A percentile compares a stretch with the other conserved stretches of the same genome.
phyloP scores from a whole-genome alignment of 1,140 invertebrate genomes.

The Papilio glaucus region DNA sequence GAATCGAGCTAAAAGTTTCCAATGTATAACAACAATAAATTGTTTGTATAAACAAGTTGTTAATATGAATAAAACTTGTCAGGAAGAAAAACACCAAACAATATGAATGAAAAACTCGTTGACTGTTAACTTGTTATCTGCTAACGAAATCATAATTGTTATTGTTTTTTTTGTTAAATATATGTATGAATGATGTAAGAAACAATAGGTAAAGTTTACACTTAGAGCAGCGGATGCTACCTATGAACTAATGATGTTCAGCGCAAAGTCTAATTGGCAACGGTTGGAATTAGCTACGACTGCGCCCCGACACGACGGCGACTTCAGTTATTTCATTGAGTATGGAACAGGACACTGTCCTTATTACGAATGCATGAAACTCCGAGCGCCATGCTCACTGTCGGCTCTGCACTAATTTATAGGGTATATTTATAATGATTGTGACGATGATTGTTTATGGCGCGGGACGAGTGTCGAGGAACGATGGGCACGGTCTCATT shows the following conservation, averaged over 20 bases:
- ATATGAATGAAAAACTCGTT: too few relatives aligned
- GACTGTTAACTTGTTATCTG: too few relatives aligned
- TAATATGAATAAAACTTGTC: too few relatives aligned
- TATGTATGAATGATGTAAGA: too few relatives aligned
- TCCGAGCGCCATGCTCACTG: conserved; percentile 53
- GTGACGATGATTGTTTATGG: conserved; percentile 77
- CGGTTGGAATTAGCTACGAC: conserved; percentile 37
- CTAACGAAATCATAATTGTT: too few relatives aligned
- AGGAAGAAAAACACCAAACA: too few relatives aligned
- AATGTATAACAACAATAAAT: too few relatives aligned
- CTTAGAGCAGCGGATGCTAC: neutral
- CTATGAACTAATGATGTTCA: conserved; percentile 10
- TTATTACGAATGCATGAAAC: conserved; percentile 63
- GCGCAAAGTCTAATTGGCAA: conserved; percentile 66
- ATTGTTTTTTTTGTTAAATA: too few relatives aligned
- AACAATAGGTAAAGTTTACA: neutral
- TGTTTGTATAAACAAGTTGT: too few relatives aligned
- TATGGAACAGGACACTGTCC: conserved; percentile 46
- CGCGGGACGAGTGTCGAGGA: conserved; percentile 43
- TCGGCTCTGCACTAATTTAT: conserved; percentile 72
- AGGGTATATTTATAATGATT: conserved; percentile 78
- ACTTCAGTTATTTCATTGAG: conserved; percentile 53
- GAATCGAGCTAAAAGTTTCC: too few relatives aligned
- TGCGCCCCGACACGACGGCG: conserved; percentile 35
- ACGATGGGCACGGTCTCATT: conserved; percentile 73